A percentile compares a stretch with the other conserved stretches of the same genome.
These are phyloP conservation scores for Aphelinus certus DNA, from an alignment of 1,140 invertebrate genomes.

Conservation along the genomic window DNA sequence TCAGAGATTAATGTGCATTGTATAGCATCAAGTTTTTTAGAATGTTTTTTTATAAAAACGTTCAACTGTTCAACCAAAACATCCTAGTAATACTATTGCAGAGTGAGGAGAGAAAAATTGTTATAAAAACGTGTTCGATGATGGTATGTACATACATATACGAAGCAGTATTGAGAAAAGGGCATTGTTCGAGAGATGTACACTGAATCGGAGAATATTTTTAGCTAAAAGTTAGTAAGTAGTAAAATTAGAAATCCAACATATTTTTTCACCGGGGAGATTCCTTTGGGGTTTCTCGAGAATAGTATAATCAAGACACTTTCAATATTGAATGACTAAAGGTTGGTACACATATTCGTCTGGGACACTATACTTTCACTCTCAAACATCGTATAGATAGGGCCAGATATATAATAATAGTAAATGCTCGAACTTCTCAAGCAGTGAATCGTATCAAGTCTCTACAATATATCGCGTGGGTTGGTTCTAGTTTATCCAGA, in stretches of 20 bases:
- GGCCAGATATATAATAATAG: not conserved
- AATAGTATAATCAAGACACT: constrained; percentile 4
- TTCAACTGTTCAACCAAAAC: not conserved
- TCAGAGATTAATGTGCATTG: too few relatives aligned
- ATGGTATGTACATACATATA: not conserved
- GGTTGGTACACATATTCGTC: not conserved
- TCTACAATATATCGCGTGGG: too few relatives aligned
- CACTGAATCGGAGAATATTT: constrained; percentile 14
- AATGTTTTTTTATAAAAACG: not conserved
- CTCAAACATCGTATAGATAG: too few relatives aligned
- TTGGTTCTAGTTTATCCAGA: too few relatives aligned
- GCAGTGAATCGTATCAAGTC: too few relatives aligned
- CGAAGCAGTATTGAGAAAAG: constrained; percentile 14
- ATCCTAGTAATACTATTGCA: constrained; percentile 14
- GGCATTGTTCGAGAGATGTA: not conserved
- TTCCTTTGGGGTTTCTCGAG: not conserved
- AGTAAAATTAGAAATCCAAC: constrained; percentile 5
- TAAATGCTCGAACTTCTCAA: too few relatives aligned
- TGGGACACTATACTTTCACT: too few relatives aligned
- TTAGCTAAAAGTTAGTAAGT: constrained; percentile 22
- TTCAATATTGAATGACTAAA: not conserved
- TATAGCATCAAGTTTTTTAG: too few relatives aligned
- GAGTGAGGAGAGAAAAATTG: not conserved
- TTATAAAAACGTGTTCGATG: not conserved
- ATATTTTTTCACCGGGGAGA: constrained; percentile 33